Conservation (phyloP, 1,140 invertebrate genomes). For the Euglossa dilemma region DNA sequence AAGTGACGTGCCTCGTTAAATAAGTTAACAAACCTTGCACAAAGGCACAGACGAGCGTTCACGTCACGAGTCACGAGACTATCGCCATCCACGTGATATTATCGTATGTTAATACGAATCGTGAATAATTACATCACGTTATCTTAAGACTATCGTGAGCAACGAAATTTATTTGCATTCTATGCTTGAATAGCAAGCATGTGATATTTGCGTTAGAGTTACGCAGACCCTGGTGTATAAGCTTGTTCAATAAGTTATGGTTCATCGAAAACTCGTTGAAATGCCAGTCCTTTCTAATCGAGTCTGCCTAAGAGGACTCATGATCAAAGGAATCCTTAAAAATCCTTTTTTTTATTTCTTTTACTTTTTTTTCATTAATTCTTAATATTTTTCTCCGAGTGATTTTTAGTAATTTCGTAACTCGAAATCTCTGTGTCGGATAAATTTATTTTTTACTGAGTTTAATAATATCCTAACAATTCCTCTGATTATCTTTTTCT, state of each 20-base stretch:
- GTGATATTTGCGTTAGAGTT: conserved; percentile 20
- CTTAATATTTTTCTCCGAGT: too few species aligned
- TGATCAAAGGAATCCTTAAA: too few species aligned
- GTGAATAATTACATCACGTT: conserved; percentile 58
- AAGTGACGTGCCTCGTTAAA: background rate
- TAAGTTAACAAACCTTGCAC: conserved; percentile 30
- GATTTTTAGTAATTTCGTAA: too few species aligned
- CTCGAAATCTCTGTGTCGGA: too few species aligned
- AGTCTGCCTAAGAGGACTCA: too few species aligned
- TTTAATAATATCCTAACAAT: too few species aligned
- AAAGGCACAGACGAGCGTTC: conserved; percentile 20
- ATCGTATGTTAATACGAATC: conserved; percentile 57
- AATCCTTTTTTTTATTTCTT: too few species aligned
- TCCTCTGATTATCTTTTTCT: too few species aligned
- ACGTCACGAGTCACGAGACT: conserved; percentile 66
- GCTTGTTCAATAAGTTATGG: background rate
- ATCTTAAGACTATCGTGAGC: conserved; percentile 45
- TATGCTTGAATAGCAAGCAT: conserved; percentile 13
- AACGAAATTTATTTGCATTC: conserved; percentile 50
- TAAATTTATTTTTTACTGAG: too few species aligned
- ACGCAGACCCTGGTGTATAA: background rate
- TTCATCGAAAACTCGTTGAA: background rate
- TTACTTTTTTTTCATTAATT: too few species aligned
- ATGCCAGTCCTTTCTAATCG: background rate
- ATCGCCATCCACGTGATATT: conserved; percentile 59